Conservation (phyloP, 2,888 invertebrate genomes). For the Saturnia pavonia region DNA sequence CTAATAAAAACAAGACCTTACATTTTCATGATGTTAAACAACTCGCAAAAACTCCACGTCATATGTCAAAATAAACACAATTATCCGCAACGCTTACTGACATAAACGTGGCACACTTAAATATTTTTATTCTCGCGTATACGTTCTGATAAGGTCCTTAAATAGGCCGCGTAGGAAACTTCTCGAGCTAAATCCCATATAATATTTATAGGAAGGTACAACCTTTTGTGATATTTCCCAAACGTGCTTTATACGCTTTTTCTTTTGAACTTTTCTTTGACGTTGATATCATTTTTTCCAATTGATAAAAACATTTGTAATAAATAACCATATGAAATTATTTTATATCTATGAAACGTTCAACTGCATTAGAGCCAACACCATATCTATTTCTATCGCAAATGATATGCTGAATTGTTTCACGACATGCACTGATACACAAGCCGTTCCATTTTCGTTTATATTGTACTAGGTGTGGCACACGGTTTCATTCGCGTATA, state of each 20-base stretch:
- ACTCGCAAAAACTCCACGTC: not conserved
- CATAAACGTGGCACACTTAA: not conserved
- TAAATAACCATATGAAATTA: no score
- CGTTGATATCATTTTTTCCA: not conserved
- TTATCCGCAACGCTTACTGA: not conserved
- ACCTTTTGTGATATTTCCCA: conserved; percentile 4
- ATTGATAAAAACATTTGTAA: not conserved
- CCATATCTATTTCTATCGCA: no score
- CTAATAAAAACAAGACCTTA: not conserved
- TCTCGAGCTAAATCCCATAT: not conserved
- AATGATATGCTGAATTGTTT: no score
- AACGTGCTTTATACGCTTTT: not conserved
- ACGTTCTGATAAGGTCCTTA: not conserved
- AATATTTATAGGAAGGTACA: conserved; percentile 9
- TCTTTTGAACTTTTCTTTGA: not conserved
- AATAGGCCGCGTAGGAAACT: conserved; percentile 3
- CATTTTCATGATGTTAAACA: not conserved
- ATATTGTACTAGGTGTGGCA: no score
- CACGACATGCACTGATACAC: no score
- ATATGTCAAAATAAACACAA: not conserved
- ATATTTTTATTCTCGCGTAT: not conserved
- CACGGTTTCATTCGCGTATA: no score
- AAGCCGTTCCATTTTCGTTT: no score
- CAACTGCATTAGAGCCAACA: no score
- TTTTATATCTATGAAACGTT: no score